Conservation (phyloP, 2,888 invertebrate species). For the Drosophila greeni region DNA sequence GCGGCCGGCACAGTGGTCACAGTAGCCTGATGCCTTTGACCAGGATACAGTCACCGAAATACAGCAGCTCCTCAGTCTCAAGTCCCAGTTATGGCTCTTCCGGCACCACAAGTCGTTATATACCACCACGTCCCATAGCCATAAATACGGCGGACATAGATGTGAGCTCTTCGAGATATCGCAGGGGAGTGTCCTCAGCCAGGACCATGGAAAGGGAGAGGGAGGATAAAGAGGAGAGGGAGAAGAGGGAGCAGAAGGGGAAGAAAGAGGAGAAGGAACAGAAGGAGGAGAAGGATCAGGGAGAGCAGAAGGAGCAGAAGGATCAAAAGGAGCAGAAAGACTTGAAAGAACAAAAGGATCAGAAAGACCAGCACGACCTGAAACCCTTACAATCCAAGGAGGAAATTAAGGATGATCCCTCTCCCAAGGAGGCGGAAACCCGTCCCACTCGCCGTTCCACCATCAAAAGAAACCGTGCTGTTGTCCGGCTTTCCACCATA, state of each 20-base stretch:
- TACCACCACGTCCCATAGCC: conserved; percentile 83
- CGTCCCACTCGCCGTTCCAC: conserved; percentile 79
- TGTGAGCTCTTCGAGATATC: conserved; percentile 85
- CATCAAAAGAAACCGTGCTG: conserved; percentile 86
- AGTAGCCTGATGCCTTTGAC: conserved; percentile 78
- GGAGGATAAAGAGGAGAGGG: neutral
- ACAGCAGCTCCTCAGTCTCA: conserved; percentile 55
- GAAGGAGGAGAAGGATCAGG: too few species aligned
- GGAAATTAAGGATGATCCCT: conserved; percentile 14
- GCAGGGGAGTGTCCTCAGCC: conserved; percentile 29
- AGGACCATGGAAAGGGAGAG: conserved; percentile 6
- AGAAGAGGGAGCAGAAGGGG: neutral
- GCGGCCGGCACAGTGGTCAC: conserved; percentile 66
- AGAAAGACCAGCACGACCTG: neutral
- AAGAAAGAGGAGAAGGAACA: conserved; percentile 1
- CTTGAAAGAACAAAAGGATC: neutral
- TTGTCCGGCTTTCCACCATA: conserved; percentile 86
- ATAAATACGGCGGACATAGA: conserved; percentile 93
- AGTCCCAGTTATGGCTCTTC: conserved; percentile 74
- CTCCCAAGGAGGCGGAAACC: conserved; percentile 42
- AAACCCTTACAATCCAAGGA: conserved; percentile 11
- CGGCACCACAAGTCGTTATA: conserved; percentile 77
- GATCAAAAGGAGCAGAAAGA: too few species aligned
- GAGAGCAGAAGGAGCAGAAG: neutral
- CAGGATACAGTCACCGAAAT: conserved; percentile 81